phyloP scores from a whole-genome alignment of 2,888 invertebrate species.

The Willowsia nigromaculata region DNA sequence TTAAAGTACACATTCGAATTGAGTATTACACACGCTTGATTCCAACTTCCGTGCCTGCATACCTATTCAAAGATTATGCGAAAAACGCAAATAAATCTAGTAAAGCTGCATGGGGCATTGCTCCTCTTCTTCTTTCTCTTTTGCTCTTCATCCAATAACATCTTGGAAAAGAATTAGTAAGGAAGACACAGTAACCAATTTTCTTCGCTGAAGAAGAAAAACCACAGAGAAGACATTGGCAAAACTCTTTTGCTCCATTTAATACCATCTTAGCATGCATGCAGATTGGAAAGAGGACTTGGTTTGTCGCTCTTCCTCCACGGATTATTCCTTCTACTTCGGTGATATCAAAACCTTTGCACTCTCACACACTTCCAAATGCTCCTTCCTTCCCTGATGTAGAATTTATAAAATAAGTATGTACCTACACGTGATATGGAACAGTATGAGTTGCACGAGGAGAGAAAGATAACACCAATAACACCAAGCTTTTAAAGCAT shows the following conservation, averaged over 20 bases:
- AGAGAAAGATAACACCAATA: background rate
- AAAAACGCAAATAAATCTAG: slow-evolving; percentile 52
- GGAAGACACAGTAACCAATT: slow-evolving; percentile 55
- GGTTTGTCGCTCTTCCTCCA: background rate
- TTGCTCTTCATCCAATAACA: background rate
- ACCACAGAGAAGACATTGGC: slow-evolving; percentile 58
- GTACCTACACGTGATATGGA: too few species aligned
- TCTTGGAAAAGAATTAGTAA: slow-evolving; percentile 44
- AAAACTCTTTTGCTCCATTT: slow-evolving; percentile 57
- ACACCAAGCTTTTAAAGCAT: background rate
- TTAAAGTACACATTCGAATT: background rate
- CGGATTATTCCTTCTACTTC: background rate
- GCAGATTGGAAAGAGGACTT: background rate
- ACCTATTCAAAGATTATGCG: slow-evolving; percentile 29
- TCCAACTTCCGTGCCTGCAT: background rate
- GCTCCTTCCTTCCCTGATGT: background rate
- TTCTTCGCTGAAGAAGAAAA: slow-evolving; percentile 46
- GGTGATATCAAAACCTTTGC: background rate
- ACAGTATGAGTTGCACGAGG: background rate
- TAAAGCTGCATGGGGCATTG: slow-evolving; percentile 22
- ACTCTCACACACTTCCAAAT: background rate
- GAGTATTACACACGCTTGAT: slow-evolving; percentile 18
- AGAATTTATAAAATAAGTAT: background rate
- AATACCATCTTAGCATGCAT: slow-evolving; percentile 53
- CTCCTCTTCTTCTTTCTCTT: background rate